Percentiles rank a stretch among this genome's conserved stretches.
Evolutionary conservation across 2,113 vertebrate genomes (phyloP).

Genomic region (Panthera tigris): DNA sequence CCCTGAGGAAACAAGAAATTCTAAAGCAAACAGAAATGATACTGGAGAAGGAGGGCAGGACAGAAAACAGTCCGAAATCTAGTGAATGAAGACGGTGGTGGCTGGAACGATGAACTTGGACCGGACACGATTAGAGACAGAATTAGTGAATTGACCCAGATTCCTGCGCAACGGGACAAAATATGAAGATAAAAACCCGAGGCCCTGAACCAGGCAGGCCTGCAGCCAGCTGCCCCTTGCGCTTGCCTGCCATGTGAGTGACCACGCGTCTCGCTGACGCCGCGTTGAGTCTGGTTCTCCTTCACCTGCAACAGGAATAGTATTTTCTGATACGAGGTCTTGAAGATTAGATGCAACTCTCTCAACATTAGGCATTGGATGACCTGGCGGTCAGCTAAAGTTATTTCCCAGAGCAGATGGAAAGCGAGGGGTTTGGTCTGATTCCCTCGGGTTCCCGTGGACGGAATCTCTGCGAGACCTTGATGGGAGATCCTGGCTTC

Average conservation of each 20-base stretch:
- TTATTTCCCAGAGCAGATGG: not conserved
- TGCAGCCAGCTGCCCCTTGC: not conserved
- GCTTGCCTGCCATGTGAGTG: not conserved
- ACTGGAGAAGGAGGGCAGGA: not conserved
- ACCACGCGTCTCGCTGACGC: not conserved
- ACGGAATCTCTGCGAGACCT: not conserved
- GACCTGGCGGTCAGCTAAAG: not conserved
- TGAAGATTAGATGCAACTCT: not conserved
- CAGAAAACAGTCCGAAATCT: not conserved
- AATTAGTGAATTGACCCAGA: not conserved
- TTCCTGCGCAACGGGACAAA: too few relatives aligned
- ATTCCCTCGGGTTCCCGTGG: not conserved
- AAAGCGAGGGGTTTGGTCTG: too few relatives aligned
- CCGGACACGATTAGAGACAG: too few relatives aligned
- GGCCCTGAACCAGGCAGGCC: not conserved
- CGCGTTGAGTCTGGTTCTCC: not conserved
- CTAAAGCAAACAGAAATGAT: too few relatives aligned
- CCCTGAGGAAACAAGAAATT: not conserved
- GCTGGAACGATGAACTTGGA: not conserved
- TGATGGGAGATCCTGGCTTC: fast-evolving
- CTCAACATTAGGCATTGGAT: fast-evolving
- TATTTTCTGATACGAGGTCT: not conserved
- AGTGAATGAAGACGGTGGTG: not conserved
- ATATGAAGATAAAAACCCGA: not conserved
- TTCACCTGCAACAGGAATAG: not conserved